These are phyloP conservation scores for Lichenostomus cassidix DNA, from an alignment of 2,113 vertebrate species.

Conservation along the genomic window DNA sequence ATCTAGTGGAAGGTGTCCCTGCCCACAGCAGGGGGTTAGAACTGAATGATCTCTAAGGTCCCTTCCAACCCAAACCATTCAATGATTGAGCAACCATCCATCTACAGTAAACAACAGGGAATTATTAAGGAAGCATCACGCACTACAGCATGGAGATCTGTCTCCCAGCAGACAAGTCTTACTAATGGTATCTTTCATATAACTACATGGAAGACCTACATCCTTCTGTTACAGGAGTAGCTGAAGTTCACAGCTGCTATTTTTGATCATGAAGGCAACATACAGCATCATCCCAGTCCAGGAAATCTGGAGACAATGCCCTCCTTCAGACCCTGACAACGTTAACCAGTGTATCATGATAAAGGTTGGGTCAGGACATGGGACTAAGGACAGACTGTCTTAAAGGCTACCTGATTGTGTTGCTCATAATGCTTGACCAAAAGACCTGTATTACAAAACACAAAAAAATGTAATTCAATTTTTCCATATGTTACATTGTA, in stretches of 20 bases:
- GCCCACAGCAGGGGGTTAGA: background rate
- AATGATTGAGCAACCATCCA: background rate
- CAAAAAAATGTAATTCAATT: background rate
- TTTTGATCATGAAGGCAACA: background rate
- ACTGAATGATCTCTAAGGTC: background rate
- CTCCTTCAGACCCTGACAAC: background rate
- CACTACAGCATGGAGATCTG: background rate
- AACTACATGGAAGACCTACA: background rate
- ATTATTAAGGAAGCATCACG: background rate
- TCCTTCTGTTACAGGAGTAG: background rate
- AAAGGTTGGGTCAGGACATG: background rate
- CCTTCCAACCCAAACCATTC: background rate
- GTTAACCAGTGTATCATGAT: background rate
- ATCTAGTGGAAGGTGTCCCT: background rate
- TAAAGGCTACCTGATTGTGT: background rate
- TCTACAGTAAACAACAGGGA: background rate
- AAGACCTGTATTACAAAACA: background rate
- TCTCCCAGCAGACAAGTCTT: background rate
- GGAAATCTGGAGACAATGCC: background rate
- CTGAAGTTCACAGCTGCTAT: background rate
- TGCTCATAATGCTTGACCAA: background rate
- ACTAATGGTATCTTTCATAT: background rate
- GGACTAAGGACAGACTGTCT: background rate
- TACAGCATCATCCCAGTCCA: background rate
- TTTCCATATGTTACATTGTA: background rate